phyloP scores from a whole-genome alignment of 2,797 vertebrate genomes.

The Dryobates pubescens region DNA sequence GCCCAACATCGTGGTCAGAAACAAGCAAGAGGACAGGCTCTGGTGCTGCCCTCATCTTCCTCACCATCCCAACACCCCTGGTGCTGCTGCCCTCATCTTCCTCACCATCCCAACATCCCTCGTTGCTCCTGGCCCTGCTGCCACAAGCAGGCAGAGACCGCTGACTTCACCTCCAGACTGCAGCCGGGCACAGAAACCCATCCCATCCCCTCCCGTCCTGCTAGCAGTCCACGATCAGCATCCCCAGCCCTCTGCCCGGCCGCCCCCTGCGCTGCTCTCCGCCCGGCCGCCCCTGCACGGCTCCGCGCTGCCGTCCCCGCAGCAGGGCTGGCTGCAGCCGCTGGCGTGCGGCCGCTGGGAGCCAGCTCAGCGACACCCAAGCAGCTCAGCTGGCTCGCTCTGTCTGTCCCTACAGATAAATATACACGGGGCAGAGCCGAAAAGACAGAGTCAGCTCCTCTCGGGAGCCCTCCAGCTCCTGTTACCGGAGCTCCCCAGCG shows the following conservation, averaged over 20 bases:
- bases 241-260: accelerated
- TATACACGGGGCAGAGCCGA: neutral
- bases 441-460: constrained; percentile 54
- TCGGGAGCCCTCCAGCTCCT: constrained; percentile 16
- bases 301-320: accelerated
- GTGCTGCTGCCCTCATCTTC: neutral
- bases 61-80: neutral
- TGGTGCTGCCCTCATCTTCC: neutral
- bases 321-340: neutral
- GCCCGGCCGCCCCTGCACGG: neutral
- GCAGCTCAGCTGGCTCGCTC: neutral
- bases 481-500: constrained; percentile 31
- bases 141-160: neutral
- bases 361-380: neutral
- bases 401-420: neutral
- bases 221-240: accelerated
- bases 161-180: accelerated
- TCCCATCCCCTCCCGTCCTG: no score
- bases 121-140: neutral
- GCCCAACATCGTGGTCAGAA: neutral
- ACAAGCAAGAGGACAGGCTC: neutral
- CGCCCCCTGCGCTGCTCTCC: neutral
- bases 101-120: neutral
- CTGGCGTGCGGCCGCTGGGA: accelerated
- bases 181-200: neutral